Percentiles rank a stretch among this genome's conserved stretches.
These are phyloP conservation scores for Pedetes capensis DNA, from an alignment of 2,113 vertebrate species.

Conservation along the genomic window DNA sequence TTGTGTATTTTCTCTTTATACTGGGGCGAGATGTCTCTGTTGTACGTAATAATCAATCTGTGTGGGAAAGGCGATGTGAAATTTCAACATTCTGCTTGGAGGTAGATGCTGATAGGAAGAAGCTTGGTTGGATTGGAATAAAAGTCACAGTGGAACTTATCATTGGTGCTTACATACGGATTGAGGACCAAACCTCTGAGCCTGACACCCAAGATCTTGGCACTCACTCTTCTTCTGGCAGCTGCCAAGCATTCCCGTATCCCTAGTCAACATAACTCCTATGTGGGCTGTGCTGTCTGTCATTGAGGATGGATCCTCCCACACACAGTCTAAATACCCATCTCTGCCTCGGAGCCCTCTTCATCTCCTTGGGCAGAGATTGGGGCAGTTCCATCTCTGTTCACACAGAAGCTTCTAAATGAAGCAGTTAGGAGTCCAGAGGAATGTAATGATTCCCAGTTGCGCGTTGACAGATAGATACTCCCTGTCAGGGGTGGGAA, in stretches of 20 bases:
- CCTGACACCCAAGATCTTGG: background rate
- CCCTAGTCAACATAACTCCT: background rate
- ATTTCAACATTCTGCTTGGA: background rate
- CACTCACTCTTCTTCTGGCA: background rate
- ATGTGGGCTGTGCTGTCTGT: background rate
- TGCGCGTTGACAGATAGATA: no score
- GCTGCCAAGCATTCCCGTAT: fast-evolving
- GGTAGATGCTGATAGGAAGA: background rate
- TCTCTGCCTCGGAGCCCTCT: background rate
- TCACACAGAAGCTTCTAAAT: background rate
- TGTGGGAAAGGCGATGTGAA: background rate
- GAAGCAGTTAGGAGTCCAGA: background rate
- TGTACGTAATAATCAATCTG: background rate
- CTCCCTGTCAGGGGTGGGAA: background rate
- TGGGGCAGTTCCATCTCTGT: background rate
- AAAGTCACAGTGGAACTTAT: background rate
- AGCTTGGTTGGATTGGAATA: background rate
- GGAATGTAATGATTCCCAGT: background rate
- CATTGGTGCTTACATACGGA: background rate
- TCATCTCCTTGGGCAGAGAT: background rate
- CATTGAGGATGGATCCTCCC: background rate
- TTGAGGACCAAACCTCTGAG: background rate
- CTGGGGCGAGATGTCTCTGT: background rate
- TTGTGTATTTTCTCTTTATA: background rate
- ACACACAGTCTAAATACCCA: background rate